phyloP scores from a whole-genome alignment of 2,113 vertebrate genomes.

The Plectropomus leopardus region DNA sequence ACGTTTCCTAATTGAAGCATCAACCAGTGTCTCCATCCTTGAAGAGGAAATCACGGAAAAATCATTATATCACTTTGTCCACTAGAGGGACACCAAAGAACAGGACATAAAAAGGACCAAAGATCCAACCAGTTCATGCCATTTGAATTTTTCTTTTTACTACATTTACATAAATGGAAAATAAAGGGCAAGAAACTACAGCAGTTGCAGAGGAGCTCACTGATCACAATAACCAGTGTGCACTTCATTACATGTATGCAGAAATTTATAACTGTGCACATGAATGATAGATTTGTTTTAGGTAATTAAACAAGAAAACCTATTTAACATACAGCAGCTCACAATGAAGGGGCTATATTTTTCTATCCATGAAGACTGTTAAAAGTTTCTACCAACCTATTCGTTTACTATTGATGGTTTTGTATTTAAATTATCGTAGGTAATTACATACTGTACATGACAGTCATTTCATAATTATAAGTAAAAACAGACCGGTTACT shows the following conservation, averaged over 20 bases:
- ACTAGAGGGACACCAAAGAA: slow-evolving; percentile 70
- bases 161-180: slow-evolving; percentile 19
- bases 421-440: background rate
- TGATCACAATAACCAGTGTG: background rate
- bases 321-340: background rate
- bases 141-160: slow-evolving; percentile 8
- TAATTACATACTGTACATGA: background rate
- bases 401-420: background rate
- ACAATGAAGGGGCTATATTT: background rate
- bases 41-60: too few species aligned
- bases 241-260: background rate
- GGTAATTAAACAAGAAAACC: background rate
- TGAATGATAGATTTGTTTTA: background rate
- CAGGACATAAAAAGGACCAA: background rate
- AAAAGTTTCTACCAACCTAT: background rate
- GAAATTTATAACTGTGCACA: background rate
- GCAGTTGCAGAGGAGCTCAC: background rate
- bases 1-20: too few species aligned
- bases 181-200: background rate
- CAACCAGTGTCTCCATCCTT: too few species aligned
- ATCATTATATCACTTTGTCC: slow-evolving; percentile 35
- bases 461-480: background rate
- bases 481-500: background rate
- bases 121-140: background rate
- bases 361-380: background rate